These are phyloP conservation scores for Eulimnadia texana DNA, from an alignment of 1,140 invertebrate species.

Conservation along the genomic window DNA sequence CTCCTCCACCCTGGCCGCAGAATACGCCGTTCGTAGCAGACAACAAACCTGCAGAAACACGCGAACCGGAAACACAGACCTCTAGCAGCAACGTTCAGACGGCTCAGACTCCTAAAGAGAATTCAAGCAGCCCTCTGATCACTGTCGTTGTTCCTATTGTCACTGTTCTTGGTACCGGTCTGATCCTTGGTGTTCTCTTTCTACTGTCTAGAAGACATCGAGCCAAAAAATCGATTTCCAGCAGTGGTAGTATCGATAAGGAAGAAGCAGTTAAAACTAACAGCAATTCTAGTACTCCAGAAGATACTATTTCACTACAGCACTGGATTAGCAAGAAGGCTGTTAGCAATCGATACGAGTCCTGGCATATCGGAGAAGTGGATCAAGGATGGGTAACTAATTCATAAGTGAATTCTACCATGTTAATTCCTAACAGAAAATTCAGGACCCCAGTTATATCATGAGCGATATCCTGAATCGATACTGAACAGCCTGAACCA, in stretches of 20 bases:
- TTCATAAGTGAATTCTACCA: background rate
- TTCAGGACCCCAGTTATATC: background rate
- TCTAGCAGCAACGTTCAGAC: background rate
- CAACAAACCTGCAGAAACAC: background rate
- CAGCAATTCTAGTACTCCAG: constrained; percentile 25
- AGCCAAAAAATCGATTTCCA: constrained; percentile 30
- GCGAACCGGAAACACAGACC: background rate
- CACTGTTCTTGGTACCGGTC: constrained; percentile 36
- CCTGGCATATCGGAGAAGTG: constrained; percentile 49
- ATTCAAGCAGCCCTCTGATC: background rate
- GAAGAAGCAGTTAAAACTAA: constrained; percentile 17
- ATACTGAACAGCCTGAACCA: background rate
- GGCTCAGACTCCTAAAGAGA: background rate
- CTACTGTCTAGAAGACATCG: constrained; percentile 39
- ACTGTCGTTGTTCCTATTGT: constrained; percentile 37
- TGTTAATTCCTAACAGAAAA: background rate
- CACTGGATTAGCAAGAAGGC: constrained; percentile 59
- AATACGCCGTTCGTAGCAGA: background rate
- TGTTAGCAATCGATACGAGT: constrained; percentile 60
- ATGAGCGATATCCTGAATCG: background rate
- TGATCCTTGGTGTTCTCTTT: constrained; percentile 37
- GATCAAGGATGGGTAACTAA: constrained; percentile 18
- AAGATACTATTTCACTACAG: constrained; percentile 41
- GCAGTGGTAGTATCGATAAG: constrained; percentile 15
- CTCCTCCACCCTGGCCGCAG: background rate